A percentile compares a stretch with the other conserved stretches of the same genome.
These are phyloP conservation scores for Myotis vivesi DNA, from an alignment of 2,797 vertebrate species.

Conservation along the genomic window DNA sequence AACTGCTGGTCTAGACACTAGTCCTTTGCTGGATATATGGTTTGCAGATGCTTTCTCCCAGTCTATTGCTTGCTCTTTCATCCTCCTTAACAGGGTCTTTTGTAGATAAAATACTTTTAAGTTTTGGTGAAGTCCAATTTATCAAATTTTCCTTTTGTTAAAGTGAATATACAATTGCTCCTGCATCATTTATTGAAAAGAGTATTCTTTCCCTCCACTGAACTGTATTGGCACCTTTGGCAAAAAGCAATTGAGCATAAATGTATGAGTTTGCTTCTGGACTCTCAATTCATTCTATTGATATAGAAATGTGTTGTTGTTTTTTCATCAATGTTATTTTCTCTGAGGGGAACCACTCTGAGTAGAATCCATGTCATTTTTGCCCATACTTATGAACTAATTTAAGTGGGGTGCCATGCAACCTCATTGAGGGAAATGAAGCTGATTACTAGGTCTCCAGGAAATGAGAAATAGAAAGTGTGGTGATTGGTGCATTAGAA, in stretches of 20 bases:
- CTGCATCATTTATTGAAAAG: constrained; percentile 20
- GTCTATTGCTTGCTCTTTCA: background rate
- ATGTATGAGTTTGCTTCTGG: background rate
- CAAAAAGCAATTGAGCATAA: constrained; percentile 29
- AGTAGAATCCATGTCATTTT: constrained; percentile 19
- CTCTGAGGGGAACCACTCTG: background rate
- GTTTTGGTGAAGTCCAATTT: background rate
- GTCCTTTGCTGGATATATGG: background rate
- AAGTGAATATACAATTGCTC: background rate
- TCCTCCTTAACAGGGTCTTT: background rate
- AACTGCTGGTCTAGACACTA: background rate
- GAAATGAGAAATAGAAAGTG: constrained; percentile 36
- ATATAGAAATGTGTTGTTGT: background rate
- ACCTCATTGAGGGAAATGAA: background rate
- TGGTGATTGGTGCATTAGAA: background rate
- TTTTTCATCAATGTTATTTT: background rate
- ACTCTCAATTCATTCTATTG: background rate
- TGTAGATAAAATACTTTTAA: background rate
- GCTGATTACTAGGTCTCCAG: background rate
- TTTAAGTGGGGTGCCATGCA: background rate
- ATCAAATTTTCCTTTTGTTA: background rate
- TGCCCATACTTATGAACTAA: background rate
- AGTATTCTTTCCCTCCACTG: background rate
- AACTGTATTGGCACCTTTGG: background rate
- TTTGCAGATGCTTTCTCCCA: background rate